These are phyloP conservation scores for Palythoa caribaeorum DNA, from an alignment of 92 coral and sea anemone species.

Conservation along the genomic window DNA sequence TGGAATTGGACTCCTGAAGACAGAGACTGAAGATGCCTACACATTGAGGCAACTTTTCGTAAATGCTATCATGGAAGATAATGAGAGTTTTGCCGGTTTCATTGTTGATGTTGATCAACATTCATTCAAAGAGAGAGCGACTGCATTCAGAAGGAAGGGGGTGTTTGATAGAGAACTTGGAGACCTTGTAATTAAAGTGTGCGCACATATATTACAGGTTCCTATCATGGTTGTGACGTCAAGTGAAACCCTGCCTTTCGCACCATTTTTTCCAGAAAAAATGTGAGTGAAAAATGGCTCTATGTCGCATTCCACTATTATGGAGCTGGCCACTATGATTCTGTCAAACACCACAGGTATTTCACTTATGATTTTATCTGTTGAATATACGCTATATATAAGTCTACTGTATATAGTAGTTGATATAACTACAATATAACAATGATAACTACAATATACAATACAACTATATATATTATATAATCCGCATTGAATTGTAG, in stretches of 20 bases:
- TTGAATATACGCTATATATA: too few relatives aligned
- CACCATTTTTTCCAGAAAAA: too few relatives aligned
- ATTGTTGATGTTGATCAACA: background rate
- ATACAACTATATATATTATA: too few relatives aligned
- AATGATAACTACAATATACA: too few relatives aligned
- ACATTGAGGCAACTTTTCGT: slow-evolving; percentile 34
- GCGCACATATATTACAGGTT: slow-evolving; percentile 39
- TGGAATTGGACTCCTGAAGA: slow-evolving; percentile 7
- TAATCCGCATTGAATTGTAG: too few relatives aligned
- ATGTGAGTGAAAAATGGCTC: too few relatives aligned
- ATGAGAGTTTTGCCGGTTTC: slow-evolving; percentile 9
- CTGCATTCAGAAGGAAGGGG: slow-evolving; percentile 31
- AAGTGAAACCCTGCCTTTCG: background rate
- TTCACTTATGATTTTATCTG: too few relatives aligned
- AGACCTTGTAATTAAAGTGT: slow-evolving; percentile 51
- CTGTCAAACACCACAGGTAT: too few relatives aligned
- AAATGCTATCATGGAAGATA: background rate
- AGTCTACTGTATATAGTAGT: too few relatives aligned
- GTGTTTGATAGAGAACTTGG: slow-evolving; percentile 54
- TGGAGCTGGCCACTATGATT: too few relatives aligned
- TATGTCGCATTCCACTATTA: too few relatives aligned
- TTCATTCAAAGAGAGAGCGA: slow-evolving; percentile 2
- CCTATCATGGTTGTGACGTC: slow-evolving; percentile 64
- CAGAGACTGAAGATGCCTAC: slow-evolving; percentile 26
- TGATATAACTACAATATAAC: too few relatives aligned